These are phyloP conservation scores for Limnephilus auricula DNA, from an alignment of 2,888 invertebrate species.

Conservation along the genomic window DNA sequence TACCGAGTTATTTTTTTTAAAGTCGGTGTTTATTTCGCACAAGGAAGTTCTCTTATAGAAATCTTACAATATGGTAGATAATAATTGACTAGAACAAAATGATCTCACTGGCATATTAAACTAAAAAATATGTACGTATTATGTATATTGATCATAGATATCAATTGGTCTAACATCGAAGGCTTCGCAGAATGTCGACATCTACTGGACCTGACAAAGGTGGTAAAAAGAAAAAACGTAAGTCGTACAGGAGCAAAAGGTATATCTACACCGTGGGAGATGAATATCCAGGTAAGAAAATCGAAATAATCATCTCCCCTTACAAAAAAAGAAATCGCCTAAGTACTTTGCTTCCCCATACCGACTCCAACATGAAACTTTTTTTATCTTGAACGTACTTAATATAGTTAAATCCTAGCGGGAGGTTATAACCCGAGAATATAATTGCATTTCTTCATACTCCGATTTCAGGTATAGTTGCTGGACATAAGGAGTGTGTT, in stretches of 20 bases:
- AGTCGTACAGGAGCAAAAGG: slow-evolving; percentile 70
- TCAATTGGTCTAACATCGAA: not conserved
- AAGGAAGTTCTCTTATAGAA: too few species aligned
- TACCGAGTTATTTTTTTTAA: too few species aligned
- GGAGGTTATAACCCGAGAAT: not conserved
- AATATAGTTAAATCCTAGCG: not conserved
- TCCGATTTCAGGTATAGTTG: slow-evolving; percentile 71
- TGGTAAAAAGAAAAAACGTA: slow-evolving; percentile 72
- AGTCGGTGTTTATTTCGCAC: too few species aligned
- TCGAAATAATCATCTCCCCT: not conserved
- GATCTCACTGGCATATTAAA: too few species aligned
- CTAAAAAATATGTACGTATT: too few species aligned
- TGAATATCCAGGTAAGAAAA: slow-evolving; percentile 74
- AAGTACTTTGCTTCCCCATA: not conserved
- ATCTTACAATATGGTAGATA: too few species aligned
- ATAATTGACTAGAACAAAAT: too few species aligned
- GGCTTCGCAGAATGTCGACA: not conserved
- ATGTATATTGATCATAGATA: not conserved
- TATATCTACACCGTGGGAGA: slow-evolving; percentile 77
- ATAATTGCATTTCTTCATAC: not conserved
- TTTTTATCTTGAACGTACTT: not conserved
- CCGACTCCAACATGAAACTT: not conserved
- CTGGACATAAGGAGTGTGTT: slow-evolving; percentile 79
- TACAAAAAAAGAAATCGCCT: too few species aligned
- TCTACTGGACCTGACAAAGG: slow-evolving; percentile 15